phyloP scores from a whole-genome alignment of 1,140 invertebrate genomes.

The Drosophila repleta region DNA sequence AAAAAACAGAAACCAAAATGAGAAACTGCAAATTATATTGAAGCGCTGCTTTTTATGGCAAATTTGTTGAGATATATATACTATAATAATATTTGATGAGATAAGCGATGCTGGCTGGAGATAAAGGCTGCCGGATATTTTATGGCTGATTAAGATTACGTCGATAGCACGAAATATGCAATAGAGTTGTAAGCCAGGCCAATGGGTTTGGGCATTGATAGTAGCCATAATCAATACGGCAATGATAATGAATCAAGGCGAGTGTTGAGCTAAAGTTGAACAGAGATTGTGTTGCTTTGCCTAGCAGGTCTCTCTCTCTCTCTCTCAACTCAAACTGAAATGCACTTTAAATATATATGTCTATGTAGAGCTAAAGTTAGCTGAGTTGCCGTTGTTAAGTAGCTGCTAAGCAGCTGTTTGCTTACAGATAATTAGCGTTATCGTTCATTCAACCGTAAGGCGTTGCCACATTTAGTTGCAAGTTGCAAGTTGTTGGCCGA shows the following conservation, averaged over 20 bases:
- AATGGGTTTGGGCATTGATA: neutral
- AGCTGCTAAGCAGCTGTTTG: conserved; percentile 25
- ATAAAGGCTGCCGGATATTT: conserved; percentile 7
- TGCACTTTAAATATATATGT: no score
- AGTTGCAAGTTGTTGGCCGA: conserved; percentile 9
- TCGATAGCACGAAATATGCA: neutral
- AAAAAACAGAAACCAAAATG: conserved; percentile 1
- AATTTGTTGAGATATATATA: conserved; percentile 1
- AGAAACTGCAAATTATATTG: conserved; percentile 47
- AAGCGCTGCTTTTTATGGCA: conserved; percentile 30
- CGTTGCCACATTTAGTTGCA: conserved; percentile 15
- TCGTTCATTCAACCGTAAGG: conserved; percentile 6
- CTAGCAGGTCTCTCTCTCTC: no score
- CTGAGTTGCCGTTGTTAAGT: conserved; percentile 9
- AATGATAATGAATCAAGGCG: neutral
- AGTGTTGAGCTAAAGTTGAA: no score
- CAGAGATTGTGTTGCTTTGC: no score
- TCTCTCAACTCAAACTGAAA: no score
- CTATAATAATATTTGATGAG: conserved; percentile 3
- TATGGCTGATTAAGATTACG: conserved; percentile 15
- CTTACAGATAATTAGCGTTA: conserved; percentile 22
- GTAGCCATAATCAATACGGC: neutral
- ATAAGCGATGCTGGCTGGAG: neutral
- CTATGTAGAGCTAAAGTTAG: neutral
- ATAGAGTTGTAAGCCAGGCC: neutral